These are phyloP conservation scores for Carassius gibelio DNA, from an alignment of 2,113 vertebrate genomes.

Conservation along the genomic window DNA sequence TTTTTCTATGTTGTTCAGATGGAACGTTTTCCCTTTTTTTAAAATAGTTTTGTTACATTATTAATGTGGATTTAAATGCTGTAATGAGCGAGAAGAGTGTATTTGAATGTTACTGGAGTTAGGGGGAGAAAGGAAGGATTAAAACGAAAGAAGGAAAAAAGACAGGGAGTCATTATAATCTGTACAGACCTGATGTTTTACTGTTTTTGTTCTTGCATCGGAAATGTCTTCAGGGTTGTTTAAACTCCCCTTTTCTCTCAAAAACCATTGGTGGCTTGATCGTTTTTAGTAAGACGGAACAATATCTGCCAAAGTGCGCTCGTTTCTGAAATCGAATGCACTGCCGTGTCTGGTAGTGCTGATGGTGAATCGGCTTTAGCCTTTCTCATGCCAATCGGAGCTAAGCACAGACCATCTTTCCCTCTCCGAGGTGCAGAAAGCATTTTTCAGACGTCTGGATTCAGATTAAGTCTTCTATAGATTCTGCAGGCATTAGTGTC, in stretches of 20 bases:
- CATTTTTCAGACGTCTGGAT: neutral
- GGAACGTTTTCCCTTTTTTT: conserved; percentile 64
- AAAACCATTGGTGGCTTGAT: neutral
- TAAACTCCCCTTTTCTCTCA: conserved; percentile 6
- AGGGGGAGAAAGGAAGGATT: conserved; percentile 33
- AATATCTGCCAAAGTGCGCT: conserved; percentile 32
- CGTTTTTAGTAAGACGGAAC: neutral
- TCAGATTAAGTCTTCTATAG: neutral
- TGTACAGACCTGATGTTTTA: conserved; percentile 55
- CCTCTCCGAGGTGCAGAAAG: neutral
- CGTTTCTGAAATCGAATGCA: conserved; percentile 18
- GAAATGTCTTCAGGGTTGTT: conserved; percentile 20
- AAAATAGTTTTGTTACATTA: conserved; percentile 46
- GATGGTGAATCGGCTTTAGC: conserved; percentile 11
- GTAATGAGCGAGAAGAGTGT: conserved; percentile 55
- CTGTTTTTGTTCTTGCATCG: conserved; percentile 39
- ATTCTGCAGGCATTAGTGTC: conserved; percentile 29
- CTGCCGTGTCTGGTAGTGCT: neutral
- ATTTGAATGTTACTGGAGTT: conserved; percentile 49
- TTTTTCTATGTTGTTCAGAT: conserved; percentile 74
- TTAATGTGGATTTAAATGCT: conserved; percentile 23
- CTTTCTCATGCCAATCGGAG: neutral
- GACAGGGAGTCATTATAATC: conserved; percentile 63
- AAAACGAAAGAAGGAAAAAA: conserved; percentile 51
- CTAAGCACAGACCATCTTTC: neutral